Percentiles rank a stretch among this genome's conserved stretches.
These are phyloP conservation scores for Netelia melanura DNA, from an alignment of 2,888 invertebrate species.

Conservation along the genomic window DNA sequence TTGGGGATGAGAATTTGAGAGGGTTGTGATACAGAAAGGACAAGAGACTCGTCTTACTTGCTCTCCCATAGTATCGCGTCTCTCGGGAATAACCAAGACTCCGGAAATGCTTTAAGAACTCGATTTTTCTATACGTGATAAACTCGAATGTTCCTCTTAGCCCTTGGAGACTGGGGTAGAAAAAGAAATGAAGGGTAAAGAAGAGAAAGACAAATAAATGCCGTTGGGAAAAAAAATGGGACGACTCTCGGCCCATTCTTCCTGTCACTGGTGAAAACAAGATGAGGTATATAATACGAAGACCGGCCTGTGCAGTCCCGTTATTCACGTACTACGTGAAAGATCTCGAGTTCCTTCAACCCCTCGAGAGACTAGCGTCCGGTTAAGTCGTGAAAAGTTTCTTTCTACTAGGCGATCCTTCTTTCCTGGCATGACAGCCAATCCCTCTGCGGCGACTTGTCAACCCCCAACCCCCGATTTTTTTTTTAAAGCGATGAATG, in stretches of 20 bases:
- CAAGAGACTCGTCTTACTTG: conserved; percentile 33
- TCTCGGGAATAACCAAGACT: conserved; percentile 38
- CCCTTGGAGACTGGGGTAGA: not conserved
- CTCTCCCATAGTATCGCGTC: conserved; percentile 23
- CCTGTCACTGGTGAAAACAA: conserved; percentile 23
- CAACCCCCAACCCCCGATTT: not conserved
- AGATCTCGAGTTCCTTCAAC: conserved; percentile 5
- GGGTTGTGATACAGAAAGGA: conserved; percentile 25
- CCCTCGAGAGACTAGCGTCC: conserved; percentile 58
- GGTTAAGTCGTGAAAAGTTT: conserved; percentile 63
- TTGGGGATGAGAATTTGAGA: not conserved
- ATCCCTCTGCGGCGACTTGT: conserved; percentile 44
- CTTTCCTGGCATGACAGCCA: conserved; percentile 59
- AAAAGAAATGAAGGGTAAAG: not conserved
- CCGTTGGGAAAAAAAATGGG: not conserved
- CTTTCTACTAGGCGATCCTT: conserved; percentile 58
- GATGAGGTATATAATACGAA: conserved; percentile 30
- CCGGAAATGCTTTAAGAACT: conserved; percentile 41
- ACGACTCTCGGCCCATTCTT: not conserved
- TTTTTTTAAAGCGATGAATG: conserved; percentile 48
- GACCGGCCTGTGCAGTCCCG: conserved; percentile 14
- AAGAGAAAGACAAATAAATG: not conserved
- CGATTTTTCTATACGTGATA: conserved; percentile 17
- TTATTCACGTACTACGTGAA: conserved; percentile 10
- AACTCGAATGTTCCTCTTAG: not conserved